Evolutionary conservation across 2,888 invertebrate species (phyloP).

Genomic region (Malacosoma neustria): DNA sequence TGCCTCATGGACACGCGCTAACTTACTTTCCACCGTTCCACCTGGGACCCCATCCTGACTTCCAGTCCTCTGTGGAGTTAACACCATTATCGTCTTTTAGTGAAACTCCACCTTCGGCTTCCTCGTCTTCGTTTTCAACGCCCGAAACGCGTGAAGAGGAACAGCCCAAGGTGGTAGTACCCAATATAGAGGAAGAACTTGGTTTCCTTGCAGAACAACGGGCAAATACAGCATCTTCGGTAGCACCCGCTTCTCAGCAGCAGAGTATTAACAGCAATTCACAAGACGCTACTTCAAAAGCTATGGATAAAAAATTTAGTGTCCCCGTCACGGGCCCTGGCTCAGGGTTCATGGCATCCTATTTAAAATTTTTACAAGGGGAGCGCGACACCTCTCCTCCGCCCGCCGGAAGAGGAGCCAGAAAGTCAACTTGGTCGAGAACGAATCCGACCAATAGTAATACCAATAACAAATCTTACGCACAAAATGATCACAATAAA

Average conservation of each 20-base stretch:
- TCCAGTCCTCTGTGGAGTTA: conserved; percentile 79
- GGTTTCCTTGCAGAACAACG: conserved; percentile 83
- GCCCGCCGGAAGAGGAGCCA: conserved; percentile 78
- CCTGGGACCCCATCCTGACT: conserved; percentile 80
- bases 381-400: conserved; percentile 89
- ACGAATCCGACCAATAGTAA: conserved; percentile 47
- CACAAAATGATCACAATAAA: conserved; percentile 52
- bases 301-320: conserved; percentile 77
- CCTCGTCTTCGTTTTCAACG: conserved; percentile 72
- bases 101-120: conserved; percentile 74
- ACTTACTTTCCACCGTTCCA: conserved; percentile 87
- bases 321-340: conserved; percentile 76
- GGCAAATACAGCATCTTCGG: conserved; percentile 65
- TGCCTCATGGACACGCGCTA: conserved; percentile 81
- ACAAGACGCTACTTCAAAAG: conserved; percentile 64
- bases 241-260: conserved; percentile 69
- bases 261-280: conserved; percentile 63
- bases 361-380: conserved; percentile 88
- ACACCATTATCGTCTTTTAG: conserved; percentile 75
- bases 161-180: conserved; percentile 89
- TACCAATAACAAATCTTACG: conserved; percentile 48
- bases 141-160: conserved; percentile 78
- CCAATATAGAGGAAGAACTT: conserved; percentile 91
- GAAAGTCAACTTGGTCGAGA: conserved; percentile 80
- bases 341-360: conserved; percentile 90